These are phyloP conservation scores for Anolis apletophallus DNA, from an alignment of 2,797 vertebrate species.

Conservation along the genomic window DNA sequence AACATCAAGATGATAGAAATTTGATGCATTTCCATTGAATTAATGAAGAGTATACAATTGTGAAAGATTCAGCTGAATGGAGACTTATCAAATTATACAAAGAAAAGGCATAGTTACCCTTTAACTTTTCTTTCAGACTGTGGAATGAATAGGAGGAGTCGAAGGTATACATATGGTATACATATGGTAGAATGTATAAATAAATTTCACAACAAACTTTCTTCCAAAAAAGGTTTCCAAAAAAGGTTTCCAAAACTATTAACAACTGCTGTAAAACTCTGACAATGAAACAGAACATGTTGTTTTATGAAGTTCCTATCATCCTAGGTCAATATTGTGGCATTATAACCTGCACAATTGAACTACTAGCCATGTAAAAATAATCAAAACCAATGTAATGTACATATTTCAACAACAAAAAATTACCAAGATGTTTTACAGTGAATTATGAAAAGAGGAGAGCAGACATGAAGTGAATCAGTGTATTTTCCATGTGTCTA, in stretches of 20 bases:
- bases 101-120: neutral
- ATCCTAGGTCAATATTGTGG: too few relatives aligned
- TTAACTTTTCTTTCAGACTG: neutral
- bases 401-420: too few relatives aligned
- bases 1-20: neutral
- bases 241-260: neutral
- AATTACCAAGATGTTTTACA: too few relatives aligned
- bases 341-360: too few relatives aligned
- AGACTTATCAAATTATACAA: conserved; percentile 22
- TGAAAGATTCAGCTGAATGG: conserved; percentile 27
- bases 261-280: neutral
- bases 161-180: accelerated
- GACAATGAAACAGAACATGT: too few relatives aligned
- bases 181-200: neutral
- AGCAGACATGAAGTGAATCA: too few relatives aligned
- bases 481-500: too few relatives aligned
- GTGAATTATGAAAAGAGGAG: too few relatives aligned
- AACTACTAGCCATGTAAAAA: too few relatives aligned
- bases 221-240: neutral
- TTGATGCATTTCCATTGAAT: conserved; percentile 1
- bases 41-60: conserved; percentile 21
- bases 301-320: too few relatives aligned
- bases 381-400: too few relatives aligned
- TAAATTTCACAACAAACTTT: neutral
- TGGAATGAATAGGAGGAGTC: neutral